A percentile compares a stretch with the other conserved stretches of the same genome.
Conservation (phyloP, 2,113 vertebrate genomes). For the Paramormyrops kingsleyae region DNA sequence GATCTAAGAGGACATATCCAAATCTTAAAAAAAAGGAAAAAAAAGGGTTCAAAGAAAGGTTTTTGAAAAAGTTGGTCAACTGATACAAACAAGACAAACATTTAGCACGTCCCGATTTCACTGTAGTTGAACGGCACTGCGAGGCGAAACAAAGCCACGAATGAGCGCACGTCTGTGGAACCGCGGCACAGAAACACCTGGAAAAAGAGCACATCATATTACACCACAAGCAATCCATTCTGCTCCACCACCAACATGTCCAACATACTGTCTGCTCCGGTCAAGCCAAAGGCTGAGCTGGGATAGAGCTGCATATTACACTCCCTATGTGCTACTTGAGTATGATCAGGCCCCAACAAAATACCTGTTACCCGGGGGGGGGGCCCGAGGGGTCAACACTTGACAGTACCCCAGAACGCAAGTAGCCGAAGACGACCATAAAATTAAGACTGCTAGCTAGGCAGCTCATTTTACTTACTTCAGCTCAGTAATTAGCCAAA, state of each 20-base stretch:
- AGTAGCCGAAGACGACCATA: not conserved
- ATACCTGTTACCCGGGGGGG: not conserved
- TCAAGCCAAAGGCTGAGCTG: not conserved
- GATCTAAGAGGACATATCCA: not conserved
- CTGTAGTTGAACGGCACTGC: constrained; percentile 23
- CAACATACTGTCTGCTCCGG: not conserved
- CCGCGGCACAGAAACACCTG: constrained; percentile 37
- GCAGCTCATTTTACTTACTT: not conserved
- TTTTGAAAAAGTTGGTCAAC: constrained; percentile 12
- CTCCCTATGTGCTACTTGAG: too few relatives aligned
- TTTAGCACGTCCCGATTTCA: constrained; percentile 27
- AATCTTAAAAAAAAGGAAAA: constrained; percentile 3
- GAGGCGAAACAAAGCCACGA: constrained; percentile 29
- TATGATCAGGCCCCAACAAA: not conserved
- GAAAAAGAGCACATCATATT: constrained; percentile 39
- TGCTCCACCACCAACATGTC: not conserved
- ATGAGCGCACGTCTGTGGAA: constrained; percentile 30
- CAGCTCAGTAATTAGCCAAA: not conserved
- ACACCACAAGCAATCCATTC: constrained; percentile 20
- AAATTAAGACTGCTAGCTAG: not conserved
- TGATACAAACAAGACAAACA: constrained; percentile 24
- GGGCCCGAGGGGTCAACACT: not conserved
- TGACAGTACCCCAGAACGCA: not conserved
- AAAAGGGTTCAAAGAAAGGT: not conserved
- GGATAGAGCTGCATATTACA: not conserved